Percentiles rank a stretch among this genome's conserved stretches.
Conservation (phyloP, 2,888 invertebrate species). For the Steromphala cineraria region DNA sequence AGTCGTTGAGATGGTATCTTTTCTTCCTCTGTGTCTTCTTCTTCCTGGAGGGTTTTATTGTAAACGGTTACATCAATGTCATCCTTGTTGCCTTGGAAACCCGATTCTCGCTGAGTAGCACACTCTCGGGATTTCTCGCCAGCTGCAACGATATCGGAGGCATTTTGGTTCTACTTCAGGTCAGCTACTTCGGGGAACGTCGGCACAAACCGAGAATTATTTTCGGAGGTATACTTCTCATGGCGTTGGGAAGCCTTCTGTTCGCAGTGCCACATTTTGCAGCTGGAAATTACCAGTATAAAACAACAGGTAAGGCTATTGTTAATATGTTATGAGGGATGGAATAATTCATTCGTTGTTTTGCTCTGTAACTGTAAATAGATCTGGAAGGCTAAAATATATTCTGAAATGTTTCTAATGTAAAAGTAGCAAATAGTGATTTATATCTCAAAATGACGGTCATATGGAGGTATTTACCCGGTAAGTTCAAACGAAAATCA, state of each 20-base stretch:
- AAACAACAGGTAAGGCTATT: slow-evolving; percentile 42
- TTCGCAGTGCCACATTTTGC: slow-evolving; percentile 55
- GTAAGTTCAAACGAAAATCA: too few species aligned
- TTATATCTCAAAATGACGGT: too few species aligned
- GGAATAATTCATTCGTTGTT: too few species aligned
- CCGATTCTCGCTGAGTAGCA: slow-evolving; percentile 48
- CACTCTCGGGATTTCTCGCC: slow-evolving; percentile 48
- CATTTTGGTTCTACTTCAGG: slow-evolving; percentile 38
- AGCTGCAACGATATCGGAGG: slow-evolving; percentile 55
- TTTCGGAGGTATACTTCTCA: slow-evolving; percentile 44
- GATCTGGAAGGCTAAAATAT: too few species aligned
- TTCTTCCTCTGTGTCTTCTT: slow-evolving; percentile 52
- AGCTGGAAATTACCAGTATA: slow-evolving; percentile 46
- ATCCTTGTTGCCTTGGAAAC: slow-evolving; percentile 53
- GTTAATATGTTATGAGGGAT: too few species aligned
- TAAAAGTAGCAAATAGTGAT: too few species aligned
- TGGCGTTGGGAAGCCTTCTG: slow-evolving; percentile 51
- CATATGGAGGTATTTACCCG: too few species aligned
- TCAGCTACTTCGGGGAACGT: slow-evolving; percentile 50
- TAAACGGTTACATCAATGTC: slow-evolving; percentile 57
- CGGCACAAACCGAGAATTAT: slow-evolving; percentile 51
- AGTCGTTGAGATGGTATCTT: slow-evolving; percentile 33
- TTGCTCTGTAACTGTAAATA: too few species aligned
- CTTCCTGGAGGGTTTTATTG: slow-evolving; percentile 54
- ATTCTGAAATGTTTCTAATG: too few species aligned